Conservation (phyloP, 2,797 vertebrate species). For the Chaenodraco wilsoni region DNA sequence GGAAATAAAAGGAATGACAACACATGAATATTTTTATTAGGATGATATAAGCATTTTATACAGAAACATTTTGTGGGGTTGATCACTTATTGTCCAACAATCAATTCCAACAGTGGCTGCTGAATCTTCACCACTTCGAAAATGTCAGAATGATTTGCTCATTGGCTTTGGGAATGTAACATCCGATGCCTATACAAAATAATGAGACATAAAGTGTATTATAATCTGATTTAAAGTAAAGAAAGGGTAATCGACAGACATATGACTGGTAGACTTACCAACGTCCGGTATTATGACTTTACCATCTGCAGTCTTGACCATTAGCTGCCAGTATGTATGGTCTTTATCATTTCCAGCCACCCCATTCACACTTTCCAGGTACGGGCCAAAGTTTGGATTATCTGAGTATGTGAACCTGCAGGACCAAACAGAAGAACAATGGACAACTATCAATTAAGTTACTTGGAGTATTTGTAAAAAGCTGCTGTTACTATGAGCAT, state of each 20-base stretch:
- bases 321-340: slow-evolving; percentile 72
- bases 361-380: slow-evolving; percentile 48
- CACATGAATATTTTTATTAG: slow-evolving; percentile 3
- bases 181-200: slow-evolving; percentile 71
- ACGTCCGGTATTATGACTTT: slow-evolving; percentile 45
- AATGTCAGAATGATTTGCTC: slow-evolving; percentile 70
- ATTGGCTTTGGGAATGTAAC: slow-evolving; percentile 62
- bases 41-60: slow-evolving; percentile 4
- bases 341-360: slow-evolving; percentile 42
- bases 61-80: not conserved
- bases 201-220: not conserved
- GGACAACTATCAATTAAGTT: not conserved
- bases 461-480: not conserved
- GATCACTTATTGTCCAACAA: not conserved
- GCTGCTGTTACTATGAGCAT: not conserved
- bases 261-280: slow-evolving; percentile 57
- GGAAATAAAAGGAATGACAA: not conserved
- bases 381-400: too few species aligned
- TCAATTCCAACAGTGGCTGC: not conserved
- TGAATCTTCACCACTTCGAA: slow-evolving; percentile 50
- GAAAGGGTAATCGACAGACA: not conserved
- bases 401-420: slow-evolving; percentile 50
- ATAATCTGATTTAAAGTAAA: not conserved
- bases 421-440: not conserved
- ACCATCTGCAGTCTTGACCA: slow-evolving; percentile 38